Percentiles rank a stretch among this genome's conserved stretches.
Conservation (phyloP, 2,113 vertebrate genomes). For the Vulpes lagopus region DNA sequence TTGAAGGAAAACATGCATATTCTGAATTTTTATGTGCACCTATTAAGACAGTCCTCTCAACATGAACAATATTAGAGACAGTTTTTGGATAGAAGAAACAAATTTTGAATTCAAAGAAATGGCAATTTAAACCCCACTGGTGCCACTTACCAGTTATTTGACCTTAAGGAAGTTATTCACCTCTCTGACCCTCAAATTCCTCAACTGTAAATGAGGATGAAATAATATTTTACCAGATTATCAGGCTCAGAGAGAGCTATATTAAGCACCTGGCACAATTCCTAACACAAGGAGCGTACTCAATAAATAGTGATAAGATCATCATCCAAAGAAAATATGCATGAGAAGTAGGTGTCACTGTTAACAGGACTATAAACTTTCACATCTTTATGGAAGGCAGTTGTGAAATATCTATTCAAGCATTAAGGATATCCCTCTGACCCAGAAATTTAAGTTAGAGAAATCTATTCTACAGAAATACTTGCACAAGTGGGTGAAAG, state of each 20-base stretch:
- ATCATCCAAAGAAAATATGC: neutral
- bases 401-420: conserved; percentile 39
- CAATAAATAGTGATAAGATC: neutral
- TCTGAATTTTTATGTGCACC: neutral
- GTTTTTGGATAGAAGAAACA: neutral
- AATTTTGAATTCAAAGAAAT: neutral
- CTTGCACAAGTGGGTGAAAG: neutral
- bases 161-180: conserved; percentile 32
- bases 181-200: conserved; percentile 53
- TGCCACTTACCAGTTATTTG: neutral
- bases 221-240: conserved; percentile 39
- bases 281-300: conserved; percentile 29
- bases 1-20: conserved; percentile 17
- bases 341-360: neutral
- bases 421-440: neutral
- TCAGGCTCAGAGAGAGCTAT: neutral
- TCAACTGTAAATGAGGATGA: conserved; percentile 42
- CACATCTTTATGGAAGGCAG: conserved; percentile 29
- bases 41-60: neutral
- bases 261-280: conserved; percentile 8
- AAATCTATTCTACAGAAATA: neutral
- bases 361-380: neutral
- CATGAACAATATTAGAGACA: neutral
- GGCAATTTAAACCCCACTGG: neutral
- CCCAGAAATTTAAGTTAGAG: neutral